Base-by-base conservation (phyloP, 2,888 invertebrate species). In the Andrena bucephala region DNA sequence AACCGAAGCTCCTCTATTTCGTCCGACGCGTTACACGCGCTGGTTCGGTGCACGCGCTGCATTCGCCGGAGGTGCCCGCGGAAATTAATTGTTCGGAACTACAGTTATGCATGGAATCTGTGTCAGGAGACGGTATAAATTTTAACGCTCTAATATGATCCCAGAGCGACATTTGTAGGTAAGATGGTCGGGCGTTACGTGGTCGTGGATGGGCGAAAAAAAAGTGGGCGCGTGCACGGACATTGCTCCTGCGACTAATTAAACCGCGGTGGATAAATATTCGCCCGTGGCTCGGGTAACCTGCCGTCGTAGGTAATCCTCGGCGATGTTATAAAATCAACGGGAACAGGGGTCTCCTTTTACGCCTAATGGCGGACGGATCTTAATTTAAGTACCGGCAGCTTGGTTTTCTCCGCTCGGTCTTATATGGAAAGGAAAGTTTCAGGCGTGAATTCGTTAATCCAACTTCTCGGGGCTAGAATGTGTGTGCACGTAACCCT, bases 341-440 rank as follows among this genome's bases (percentile, higher is more conserved):
- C 80, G 74, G 63, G 82, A 73, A 59, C 68, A 50, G 50, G 81
- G 72, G 79, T 81, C 65, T 60, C 85, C 78, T 77, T 80, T 83
- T 75, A 78, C 73, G 76, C 54, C 36, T 83, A 83, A 85, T 69
- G 68, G 27, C 57, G 52, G 66, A 80, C 63, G 75, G 78, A 63
- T 71, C 77, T 83, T 68, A 81, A 85, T 81, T 77, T 69, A 76
- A 84, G 75, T 71, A 76, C 65, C 16, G 73, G 54, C 63, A 29
- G 48, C 72, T 52, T 20, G 77, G 69, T 88, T 89, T 89, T 84
- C 86, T 86, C 82, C 79, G 62, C 33, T 50, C 27, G 48, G 50
- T 78, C 84, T 62, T 77, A 86, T 84, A 87, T 66, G 88, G 88
- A 88, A 84, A 83, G 87, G 88, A 88, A 88, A 88, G 89, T 87